Percentiles rank a stretch among this genome's conserved stretches.
Evolutionary conservation across 2,797 vertebrate genomes (phyloP).

Genomic region (Parotocinclus haroldoi): DNA sequence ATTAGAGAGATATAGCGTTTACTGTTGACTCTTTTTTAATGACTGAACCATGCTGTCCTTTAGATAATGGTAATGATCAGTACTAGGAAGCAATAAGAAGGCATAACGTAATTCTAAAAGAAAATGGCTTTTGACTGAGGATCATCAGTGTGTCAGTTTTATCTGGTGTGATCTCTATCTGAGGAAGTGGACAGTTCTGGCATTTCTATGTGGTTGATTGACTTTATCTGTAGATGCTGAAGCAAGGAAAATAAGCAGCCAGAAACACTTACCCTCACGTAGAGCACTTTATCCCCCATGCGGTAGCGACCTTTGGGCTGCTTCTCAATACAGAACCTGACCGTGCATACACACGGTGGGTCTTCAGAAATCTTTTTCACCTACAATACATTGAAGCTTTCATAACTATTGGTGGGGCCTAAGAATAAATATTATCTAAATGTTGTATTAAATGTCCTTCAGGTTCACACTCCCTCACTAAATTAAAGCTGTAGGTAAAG

Average conservation of each 20-base stretch:
- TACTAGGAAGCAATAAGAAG: too few relatives aligned
- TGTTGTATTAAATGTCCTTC: too few relatives aligned
- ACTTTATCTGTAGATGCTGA: background rate
- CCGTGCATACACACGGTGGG: conserved; percentile 86
- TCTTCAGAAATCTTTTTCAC: conserved; percentile 89
- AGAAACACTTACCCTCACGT: conserved; percentile 64
- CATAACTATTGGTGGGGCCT: too few relatives aligned
- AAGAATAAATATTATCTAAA: too few relatives aligned
- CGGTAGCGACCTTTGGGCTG: conserved; percentile 93
- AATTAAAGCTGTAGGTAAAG: background rate
- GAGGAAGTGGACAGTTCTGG: background rate
- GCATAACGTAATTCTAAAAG: too few relatives aligned
- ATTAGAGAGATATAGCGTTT: background rate
- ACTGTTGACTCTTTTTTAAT: background rate
- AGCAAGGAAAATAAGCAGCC: background rate
- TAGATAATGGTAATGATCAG: too few relatives aligned
- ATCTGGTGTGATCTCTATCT: background rate
- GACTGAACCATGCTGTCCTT: too few relatives aligned
- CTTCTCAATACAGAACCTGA: conserved; percentile 86
- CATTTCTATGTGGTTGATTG: background rate
- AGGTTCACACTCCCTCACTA: background rate
- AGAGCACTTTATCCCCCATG: conserved; percentile 87
- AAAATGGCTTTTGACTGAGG: too few relatives aligned
- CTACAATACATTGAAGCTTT: conserved; percentile 56
- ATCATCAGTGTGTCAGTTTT: too few relatives aligned